Percentiles rank a stretch among this genome's conserved stretches.
phyloP scores from a whole-genome alignment of 2,888 invertebrate species.

The Deilephila porcellus region DNA sequence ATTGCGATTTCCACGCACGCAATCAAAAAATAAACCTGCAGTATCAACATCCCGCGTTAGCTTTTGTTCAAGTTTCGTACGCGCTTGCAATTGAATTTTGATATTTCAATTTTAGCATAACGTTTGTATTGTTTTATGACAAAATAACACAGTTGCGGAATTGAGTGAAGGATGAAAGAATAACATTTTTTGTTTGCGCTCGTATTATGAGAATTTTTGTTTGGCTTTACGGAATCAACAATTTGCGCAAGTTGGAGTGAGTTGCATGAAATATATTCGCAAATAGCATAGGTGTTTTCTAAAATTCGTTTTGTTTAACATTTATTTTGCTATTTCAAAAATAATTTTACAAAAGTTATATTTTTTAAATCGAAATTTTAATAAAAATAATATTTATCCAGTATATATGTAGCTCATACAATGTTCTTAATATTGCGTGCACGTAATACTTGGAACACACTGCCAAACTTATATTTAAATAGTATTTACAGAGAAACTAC shows the following conservation, averaged over 20 bases:
- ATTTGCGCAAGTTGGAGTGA: not conserved
- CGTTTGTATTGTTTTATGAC: not conserved
- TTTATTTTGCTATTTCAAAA: too few relatives aligned
- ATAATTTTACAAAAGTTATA: too few relatives aligned
- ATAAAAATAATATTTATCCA: too few relatives aligned
- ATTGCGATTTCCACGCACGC: not conserved
- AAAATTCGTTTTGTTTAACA: too few relatives aligned
- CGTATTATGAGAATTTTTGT: not conserved
- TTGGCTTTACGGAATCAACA: not conserved
- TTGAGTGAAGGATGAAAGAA: not conserved
- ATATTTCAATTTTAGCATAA: conserved; percentile 33
- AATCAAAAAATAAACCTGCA: conserved; percentile 7
- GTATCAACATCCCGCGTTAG: not conserved
- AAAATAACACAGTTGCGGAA: conserved; percentile 33
- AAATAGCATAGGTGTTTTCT: too few relatives aligned
- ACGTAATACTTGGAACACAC: too few relatives aligned
- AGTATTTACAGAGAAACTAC: not conserved
- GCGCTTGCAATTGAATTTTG: conserved; percentile 34
- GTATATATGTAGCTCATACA: too few relatives aligned
- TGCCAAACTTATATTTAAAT: too few relatives aligned
- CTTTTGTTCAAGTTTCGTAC: conserved; percentile 27
- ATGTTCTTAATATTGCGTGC: too few relatives aligned
- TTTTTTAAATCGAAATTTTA: too few relatives aligned
- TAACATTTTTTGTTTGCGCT: not conserved
- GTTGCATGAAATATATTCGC: not conserved